These are phyloP conservation scores for Oxygymnocypris stewartii DNA, from an alignment of 2,113 vertebrate genomes.

Conservation along the genomic window DNA sequence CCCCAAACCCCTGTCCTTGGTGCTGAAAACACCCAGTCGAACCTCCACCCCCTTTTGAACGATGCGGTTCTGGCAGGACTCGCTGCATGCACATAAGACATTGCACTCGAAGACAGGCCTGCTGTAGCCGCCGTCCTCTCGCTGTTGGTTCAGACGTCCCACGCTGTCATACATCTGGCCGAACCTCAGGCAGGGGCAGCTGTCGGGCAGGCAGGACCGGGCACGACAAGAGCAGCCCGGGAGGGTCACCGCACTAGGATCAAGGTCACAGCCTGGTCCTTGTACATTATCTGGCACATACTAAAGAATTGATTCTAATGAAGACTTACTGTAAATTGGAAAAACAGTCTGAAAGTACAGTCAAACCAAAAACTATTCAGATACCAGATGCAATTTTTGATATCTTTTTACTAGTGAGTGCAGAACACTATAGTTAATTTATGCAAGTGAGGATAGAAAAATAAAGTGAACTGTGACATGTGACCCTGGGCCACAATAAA, in stretches of 20 bases:
- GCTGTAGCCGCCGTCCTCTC: conserved; percentile 39
- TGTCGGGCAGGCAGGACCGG: conserved; percentile 65
- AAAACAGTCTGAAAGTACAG: background rate
- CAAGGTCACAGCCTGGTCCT: conserved; percentile 76
- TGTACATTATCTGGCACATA: conserved; percentile 85
- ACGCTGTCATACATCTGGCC: conserved; percentile 65
- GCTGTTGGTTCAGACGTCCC: conserved; percentile 40
- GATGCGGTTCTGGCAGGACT: conserved; percentile 79
- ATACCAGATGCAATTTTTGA: too few relatives aligned
- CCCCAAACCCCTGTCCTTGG: conserved; percentile 80
- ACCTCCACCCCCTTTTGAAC: conserved; percentile 81
- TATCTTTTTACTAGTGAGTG: too few relatives aligned
- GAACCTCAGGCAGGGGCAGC: conserved; percentile 80
- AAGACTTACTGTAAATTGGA: background rate
- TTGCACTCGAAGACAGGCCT: conserved; percentile 88
- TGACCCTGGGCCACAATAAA: too few relatives aligned
- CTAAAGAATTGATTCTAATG: conserved; percentile 66
- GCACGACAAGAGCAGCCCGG: conserved; percentile 82
- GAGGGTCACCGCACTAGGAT: conserved; percentile 83
- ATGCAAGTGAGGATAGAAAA: too few relatives aligned
- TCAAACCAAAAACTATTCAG: too few relatives aligned
- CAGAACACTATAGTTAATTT: too few relatives aligned
- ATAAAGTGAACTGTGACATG: too few relatives aligned
- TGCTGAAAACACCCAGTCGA: conserved; percentile 78
- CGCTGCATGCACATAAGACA: conserved; percentile 79